Base-by-base conservation (phyloP, 1,140 invertebrate genomes). In the Heliconius eleuchia region DNA sequence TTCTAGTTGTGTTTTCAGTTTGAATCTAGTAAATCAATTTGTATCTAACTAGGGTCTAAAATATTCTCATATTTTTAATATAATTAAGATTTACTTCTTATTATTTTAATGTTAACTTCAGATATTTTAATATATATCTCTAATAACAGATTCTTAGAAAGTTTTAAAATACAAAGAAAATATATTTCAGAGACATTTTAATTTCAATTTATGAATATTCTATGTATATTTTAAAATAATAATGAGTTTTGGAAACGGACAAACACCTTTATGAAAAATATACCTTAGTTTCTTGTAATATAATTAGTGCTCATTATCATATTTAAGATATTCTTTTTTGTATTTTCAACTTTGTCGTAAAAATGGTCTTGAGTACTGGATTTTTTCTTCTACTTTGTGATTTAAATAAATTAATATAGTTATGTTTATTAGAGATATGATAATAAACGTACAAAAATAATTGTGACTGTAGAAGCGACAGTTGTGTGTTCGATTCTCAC, bases 251-350 rank as follows among this genome's bases (percentile, higher is more conserved):
- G 3, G n/a, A 60, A 30, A 30, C 11, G 60, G 23, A 66, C 11
- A 66, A 66, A 66, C 3, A 30, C 9, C 42, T n/a, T 66, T 13
- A 16, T 66, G 27, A 30, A 30, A 66, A 66, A 66, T 66, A 66
- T 66, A 66, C 23, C 4, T 11, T 11, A 30, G 60, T 23, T 30
- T 66, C 23, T 4, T 27, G 23, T 66, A 66, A 27, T 30, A 66
- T 66, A 9, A 66, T 66, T 27, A 66, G 60, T 66, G 60, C 9
- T 66, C 60, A 66, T 66, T 66, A 27, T 13, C 27, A 66, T 66
- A 66, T 16, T 30, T 66, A 66, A 66, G 27, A 66, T 66, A 66
- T 66, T 66, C 60, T 13, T 66, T 66, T 66, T 66, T 66, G 55
- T 57, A 30, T 66, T 66, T 27, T 30, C 3, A 30, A 66, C 19